Base-by-base conservation (phyloP, 1,140 invertebrate species). In the Drosophila rufa region DNA sequence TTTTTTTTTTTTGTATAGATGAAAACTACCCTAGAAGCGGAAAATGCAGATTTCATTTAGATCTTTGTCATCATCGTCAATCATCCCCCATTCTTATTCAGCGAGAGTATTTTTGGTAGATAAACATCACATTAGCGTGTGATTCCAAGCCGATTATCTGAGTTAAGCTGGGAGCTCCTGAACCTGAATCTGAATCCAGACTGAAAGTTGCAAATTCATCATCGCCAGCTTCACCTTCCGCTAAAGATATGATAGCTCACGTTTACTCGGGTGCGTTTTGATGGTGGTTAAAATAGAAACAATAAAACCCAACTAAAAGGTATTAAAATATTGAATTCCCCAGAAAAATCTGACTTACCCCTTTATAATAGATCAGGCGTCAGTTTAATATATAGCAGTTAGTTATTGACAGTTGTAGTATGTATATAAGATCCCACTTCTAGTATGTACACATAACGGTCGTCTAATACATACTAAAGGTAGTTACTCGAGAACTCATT, bases 41-140 rank as follows among this genome's bases (percentile, higher is more conserved):
- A 30, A 61, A 82, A 83, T 82, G 55, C 79, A 82, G 74, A 82
- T 82, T 82, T 67, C 43, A 55, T 60, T 64, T 56, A 50, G 43
- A 62, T 38, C 42, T 48, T 47, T 53, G 45, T 46, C 57, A 75
- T 59, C 74, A 46, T 42, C 50, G 50, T 59, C 40, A 51, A 40
- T 56, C 45, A 75, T 62, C 77, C 46, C 48, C 69, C 33, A 40
- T 56, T 22, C 36, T 25, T 50, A 40, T 47, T 48, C 47, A 46
- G 48, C 36, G 40, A 55, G 27, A 76, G 59, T 71, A 73, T 64
- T 40, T 62, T 38, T 56, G 51, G 25, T 38, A 68, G 82, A 84
- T 84, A 84, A 77, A 51, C 73, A 84, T 84, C 82, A 84, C 82
- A 84, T 84, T 84, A 84, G 77, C 57, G 62, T 73, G 81, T 56